These are phyloP conservation scores for Salvelinus alpinus DNA, from an alignment of 2,113 vertebrate genomes.

Conservation along the genomic window DNA sequence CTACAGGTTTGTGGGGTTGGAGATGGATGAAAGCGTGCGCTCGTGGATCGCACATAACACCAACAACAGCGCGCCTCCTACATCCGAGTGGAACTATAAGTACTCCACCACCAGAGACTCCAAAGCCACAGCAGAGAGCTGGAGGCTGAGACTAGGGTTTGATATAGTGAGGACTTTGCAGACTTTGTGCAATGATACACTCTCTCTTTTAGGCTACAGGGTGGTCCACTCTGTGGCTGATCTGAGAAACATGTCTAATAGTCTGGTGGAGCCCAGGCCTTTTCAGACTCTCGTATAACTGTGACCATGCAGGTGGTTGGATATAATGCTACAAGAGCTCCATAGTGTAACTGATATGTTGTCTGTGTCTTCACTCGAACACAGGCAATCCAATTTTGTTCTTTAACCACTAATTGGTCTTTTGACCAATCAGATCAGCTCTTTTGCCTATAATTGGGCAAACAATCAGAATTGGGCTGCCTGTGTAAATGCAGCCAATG, in stretches of 20 bases:
- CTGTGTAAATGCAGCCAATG: no score
- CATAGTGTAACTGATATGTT: not conserved
- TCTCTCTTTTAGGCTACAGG: constrained; percentile 76
- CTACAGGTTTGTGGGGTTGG: constrained; percentile 74
- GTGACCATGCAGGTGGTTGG: not conserved
- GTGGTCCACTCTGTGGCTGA: constrained; percentile 65
- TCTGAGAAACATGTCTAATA: constrained; percentile 72
- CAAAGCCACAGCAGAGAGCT: constrained; percentile 72
- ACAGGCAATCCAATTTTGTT: not conserved
- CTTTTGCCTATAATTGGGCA: not conserved
- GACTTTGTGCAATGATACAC: constrained; percentile 71
- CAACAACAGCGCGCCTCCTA: constrained; percentile 54
- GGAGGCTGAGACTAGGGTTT: constrained; percentile 73
- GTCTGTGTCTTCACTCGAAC: not conserved
- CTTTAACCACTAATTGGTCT: not conserved
- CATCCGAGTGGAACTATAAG: constrained; percentile 64
- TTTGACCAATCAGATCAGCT: not conserved
- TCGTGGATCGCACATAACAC: constrained; percentile 78
- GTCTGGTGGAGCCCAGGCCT: constrained; percentile 66
- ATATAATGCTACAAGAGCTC: not conserved
- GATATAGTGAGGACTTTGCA: constrained; percentile 76
- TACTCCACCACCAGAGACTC: constrained; percentile 78
- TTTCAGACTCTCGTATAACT: constrained; percentile 55
- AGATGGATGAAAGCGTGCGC: constrained; percentile 68
- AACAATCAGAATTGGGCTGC: not conserved